A percentile compares a stretch with the other conserved stretches of the same genome.
phyloP scores from a whole-genome alignment of 1,140 invertebrate genomes.

The Hypothenemus hampei region DNA sequence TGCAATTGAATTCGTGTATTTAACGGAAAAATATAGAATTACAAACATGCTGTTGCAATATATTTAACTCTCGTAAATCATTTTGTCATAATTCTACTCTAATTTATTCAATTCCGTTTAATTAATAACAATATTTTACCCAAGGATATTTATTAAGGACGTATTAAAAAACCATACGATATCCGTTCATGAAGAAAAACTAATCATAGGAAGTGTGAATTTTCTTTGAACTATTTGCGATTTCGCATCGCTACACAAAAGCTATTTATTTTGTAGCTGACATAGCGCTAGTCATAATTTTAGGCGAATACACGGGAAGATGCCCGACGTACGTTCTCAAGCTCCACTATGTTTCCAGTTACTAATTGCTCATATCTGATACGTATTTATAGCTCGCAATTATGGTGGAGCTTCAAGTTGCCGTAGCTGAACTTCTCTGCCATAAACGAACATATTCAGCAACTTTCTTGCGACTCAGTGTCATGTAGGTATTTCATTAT shows the following conservation, averaged over 20 bases:
- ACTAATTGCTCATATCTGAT: slow-evolving; percentile 43
- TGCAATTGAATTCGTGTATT: no score
- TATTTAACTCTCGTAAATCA: neutral
- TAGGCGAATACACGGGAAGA: slow-evolving; percentile 25
- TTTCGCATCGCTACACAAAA: slow-evolving; percentile 3
- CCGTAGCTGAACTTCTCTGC: slow-evolving; percentile 33
- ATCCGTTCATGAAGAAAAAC: no score
- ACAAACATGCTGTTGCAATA: neutral
- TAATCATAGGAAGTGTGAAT: no score
- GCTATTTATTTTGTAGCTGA: slow-evolving; percentile 3
- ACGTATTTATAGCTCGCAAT: slow-evolving; percentile 42
- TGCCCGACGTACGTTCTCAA: slow-evolving; percentile 23
- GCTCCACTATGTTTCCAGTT: slow-evolving; percentile 29
- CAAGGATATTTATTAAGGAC: neutral
- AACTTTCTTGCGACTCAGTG: slow-evolving; percentile 39
- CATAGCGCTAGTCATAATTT: slow-evolving; percentile 24
- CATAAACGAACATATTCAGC: slow-evolving; percentile 37
- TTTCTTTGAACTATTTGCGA: no score
- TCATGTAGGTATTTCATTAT: slow-evolving; percentile 43
- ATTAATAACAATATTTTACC: neutral
- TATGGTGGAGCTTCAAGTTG: slow-evolving; percentile 39
- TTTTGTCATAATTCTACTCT: neutral
- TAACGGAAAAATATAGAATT: neutral
- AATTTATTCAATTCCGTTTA: neutral
- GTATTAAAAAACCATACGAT: no score